Conservation (phyloP, 2,797 vertebrate genomes). For the Phrynocephalus vlangalii region DNA sequence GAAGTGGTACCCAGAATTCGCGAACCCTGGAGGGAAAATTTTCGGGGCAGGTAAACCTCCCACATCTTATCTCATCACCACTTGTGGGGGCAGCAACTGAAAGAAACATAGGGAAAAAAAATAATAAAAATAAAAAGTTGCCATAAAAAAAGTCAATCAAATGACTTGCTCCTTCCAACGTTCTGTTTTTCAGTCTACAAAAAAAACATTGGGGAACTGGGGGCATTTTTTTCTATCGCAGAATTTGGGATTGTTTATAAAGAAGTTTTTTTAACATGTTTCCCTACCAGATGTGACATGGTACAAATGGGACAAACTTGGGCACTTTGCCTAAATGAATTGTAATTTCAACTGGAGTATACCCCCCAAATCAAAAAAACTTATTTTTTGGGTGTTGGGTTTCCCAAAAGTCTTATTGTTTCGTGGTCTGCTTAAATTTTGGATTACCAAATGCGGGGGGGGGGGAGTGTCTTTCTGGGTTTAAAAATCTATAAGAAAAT, state of each 20-base stretch:
- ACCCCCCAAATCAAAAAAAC: no score
- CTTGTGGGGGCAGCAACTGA: constrained; percentile 69
- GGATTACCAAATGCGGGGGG: no score
- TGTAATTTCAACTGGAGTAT: neutral
- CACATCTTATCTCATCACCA: constrained; percentile 61
- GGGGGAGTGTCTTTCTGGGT: neutral
- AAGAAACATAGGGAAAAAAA: constrained; percentile 14
- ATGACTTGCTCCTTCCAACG: neutral
- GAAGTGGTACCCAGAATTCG: constrained; percentile 78
- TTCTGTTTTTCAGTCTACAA: neutral
- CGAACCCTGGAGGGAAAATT: constrained; percentile 75
- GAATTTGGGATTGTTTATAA: neutral
- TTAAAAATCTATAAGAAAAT: neutral
- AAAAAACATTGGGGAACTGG: neutral
- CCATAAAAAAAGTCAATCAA: neutral
- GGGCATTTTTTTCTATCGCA: neutral
- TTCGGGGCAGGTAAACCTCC: constrained; percentile 23
- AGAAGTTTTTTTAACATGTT: no score
- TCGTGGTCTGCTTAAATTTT: neutral
- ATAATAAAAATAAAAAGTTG: neutral
- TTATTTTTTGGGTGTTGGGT: neutral
- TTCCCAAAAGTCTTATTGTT: neutral
- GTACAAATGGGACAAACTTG: no score
- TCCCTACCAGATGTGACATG: no score
- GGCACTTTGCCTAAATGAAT: no score